phyloP scores from a whole-genome alignment of 2,888 invertebrate genomes.

The Thelaira solivaga region DNA sequence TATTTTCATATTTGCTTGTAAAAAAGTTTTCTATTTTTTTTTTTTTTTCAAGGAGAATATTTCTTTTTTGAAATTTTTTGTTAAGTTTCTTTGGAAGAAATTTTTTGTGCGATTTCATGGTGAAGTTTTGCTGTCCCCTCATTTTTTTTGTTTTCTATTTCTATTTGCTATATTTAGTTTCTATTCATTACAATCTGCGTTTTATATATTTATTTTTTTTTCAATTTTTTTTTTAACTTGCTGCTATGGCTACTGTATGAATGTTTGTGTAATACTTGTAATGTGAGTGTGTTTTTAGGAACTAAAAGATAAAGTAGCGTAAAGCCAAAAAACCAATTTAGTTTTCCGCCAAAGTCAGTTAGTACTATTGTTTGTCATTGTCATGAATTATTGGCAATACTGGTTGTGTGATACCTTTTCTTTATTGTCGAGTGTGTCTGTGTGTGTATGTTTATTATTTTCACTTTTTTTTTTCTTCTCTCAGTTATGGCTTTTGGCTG shows the following conservation, averaged over 20 bases:
- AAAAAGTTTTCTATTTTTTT: not conserved
- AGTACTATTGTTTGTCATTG: constrained; percentile 44
- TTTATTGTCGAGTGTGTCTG: not conserved
- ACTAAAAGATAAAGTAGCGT: constrained; percentile 46
- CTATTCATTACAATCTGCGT: constrained; percentile 46
- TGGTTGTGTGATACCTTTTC: constrained; percentile 6
- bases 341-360: constrained; percentile 47
- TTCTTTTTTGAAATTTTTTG: not conserved
- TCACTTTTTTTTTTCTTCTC: not conserved
- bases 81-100: constrained; percentile 16
- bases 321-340: constrained; percentile 61
- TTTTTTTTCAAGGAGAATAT: not conserved
- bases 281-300: not conserved
- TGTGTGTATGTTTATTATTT: not conserved
- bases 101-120: constrained; percentile 15
- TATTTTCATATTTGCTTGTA: not conserved
- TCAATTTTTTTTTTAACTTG: not conserved
- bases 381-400: constrained; percentile 53
- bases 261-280: no score
- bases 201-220: not conserved
- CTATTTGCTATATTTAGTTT: not conserved
- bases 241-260: not conserved
- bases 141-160: not conserved
- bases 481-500: not conserved
- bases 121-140: not conserved